These are phyloP conservation scores for Montipora efflorescens DNA, from an alignment of 64 coral and sea anemone genomes.

Conservation along the genomic window DNA sequence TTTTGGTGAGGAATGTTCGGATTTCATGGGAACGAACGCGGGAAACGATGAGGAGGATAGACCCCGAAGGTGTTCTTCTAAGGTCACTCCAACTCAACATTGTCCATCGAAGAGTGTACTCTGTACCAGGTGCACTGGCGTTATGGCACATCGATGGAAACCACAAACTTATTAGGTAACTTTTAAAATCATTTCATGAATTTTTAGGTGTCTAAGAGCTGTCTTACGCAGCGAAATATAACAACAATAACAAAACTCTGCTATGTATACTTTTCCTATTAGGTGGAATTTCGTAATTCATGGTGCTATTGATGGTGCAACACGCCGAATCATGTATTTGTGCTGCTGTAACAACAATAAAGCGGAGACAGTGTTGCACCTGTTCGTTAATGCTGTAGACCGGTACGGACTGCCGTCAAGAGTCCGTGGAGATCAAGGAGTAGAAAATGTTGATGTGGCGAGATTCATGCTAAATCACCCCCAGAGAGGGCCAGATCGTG, in stretches of 20 bases:
- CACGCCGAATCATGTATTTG: neutral
- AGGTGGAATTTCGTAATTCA: conserved; percentile 36
- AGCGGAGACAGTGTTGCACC: neutral
- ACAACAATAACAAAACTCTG: neutral
- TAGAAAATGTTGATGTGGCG: conserved; percentile 47
- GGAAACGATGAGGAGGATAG: too few relatives aligned
- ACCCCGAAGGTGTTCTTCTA: too few relatives aligned
- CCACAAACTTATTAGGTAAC: conserved; percentile 6
- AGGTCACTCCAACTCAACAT: neutral
- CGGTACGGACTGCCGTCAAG: conserved; percentile 38
- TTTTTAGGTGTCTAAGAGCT: too few relatives aligned
- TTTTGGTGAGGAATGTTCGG: too few relatives aligned
- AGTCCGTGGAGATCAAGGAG: conserved; percentile 14
- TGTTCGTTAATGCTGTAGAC: conserved; percentile 9
- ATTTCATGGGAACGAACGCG: too few relatives aligned
- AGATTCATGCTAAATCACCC: conserved; percentile 38
- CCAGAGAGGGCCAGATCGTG: conserved; percentile 26
- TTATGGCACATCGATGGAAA: neutral
- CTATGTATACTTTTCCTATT: too few relatives aligned
- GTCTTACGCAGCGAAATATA: too few relatives aligned
- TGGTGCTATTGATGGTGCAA: conserved; percentile 26
- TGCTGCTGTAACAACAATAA: conserved; percentile 34
- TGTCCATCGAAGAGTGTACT: neutral
- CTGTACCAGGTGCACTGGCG: neutral
- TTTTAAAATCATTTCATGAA: neutral